Conservation (phyloP, 2,113 vertebrate species). For the Chinchilla lanigera region DNA sequence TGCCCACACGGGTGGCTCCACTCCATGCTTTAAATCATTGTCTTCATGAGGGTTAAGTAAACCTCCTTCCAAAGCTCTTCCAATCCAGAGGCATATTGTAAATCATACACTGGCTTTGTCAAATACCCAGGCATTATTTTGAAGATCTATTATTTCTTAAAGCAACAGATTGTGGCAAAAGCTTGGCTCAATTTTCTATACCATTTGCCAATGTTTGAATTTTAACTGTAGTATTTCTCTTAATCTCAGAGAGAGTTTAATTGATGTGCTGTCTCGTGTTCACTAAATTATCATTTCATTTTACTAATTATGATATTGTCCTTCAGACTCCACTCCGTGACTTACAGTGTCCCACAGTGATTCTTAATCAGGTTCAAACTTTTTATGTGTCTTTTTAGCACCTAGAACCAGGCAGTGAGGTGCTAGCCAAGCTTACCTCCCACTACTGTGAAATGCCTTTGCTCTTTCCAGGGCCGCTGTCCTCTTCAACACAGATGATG, state of each 20-base stretch:
- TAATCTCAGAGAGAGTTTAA: background rate
- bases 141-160: slow-evolving; percentile 75
- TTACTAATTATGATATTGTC: background rate
- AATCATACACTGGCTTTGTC: slow-evolving; percentile 81
- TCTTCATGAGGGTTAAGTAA: slow-evolving; percentile 82
- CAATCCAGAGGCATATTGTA: slow-evolving; percentile 78
- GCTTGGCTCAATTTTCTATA: slow-evolving; percentile 72
- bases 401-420: background rate
- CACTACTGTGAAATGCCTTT: background rate
- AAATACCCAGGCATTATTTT: slow-evolving; percentile 78
- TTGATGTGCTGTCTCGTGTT: background rate
- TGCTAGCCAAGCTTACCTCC: too few relatives aligned
- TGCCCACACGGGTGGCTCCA: slow-evolving; percentile 82
- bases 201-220: slow-evolving; percentile 29
- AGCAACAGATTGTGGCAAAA: slow-evolving; percentile 73
- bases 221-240: background rate
- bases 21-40: slow-evolving; percentile 84
- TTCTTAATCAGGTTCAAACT: background rate
- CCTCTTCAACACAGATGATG: fast-evolving
- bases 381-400: background rate
- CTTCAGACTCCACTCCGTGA: background rate
- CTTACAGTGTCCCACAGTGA: background rate
- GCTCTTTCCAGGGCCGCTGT: fast-evolving
- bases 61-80: slow-evolving; percentile 81
- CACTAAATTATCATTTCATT: background rate